Evolutionary conservation across 2,888 invertebrate genomes (phyloP).

Genomic region (Muscina levida): DNA sequence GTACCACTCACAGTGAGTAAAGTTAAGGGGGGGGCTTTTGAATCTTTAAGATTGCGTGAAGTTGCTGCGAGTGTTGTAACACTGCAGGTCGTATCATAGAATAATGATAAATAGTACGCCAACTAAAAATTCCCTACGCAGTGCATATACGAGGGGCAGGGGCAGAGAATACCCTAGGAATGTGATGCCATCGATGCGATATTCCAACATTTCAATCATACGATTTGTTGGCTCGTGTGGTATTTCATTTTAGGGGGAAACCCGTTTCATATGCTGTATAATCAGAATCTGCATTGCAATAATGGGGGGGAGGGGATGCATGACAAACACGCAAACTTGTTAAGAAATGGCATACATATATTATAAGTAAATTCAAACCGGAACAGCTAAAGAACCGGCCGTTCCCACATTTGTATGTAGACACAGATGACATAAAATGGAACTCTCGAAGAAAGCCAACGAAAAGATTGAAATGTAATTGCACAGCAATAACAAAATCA

Average conservation of each 20-base stretch:
- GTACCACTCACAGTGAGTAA: not conserved
- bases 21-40: not conserved
- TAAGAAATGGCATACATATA: not conserved
- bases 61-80: constrained; percentile 54
- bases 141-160: no score
- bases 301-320: not conserved
- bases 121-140: not conserved
- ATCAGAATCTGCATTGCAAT: not conserved
- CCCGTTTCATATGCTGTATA: not conserved
- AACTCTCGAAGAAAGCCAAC: no score
- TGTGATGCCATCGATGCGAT: not conserved
- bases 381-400: not conserved
- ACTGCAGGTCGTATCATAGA: not conserved
- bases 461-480: no score
- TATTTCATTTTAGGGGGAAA: not conserved
- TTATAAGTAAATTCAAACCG: not conserved
- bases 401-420: no score
- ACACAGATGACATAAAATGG: no score
- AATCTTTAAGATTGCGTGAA: constrained; percentile 54
- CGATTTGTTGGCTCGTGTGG: not conserved
- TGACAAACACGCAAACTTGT: not conserved
- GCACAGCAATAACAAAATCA: no score
- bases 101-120: not conserved
- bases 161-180: not conserved
- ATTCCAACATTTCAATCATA: not conserved